Evolutionary conservation across 1,140 invertebrate species (phyloP), one percentile per base, ranked within the genome.

Genomic region (Holcopasites calliopsidis): DNA sequence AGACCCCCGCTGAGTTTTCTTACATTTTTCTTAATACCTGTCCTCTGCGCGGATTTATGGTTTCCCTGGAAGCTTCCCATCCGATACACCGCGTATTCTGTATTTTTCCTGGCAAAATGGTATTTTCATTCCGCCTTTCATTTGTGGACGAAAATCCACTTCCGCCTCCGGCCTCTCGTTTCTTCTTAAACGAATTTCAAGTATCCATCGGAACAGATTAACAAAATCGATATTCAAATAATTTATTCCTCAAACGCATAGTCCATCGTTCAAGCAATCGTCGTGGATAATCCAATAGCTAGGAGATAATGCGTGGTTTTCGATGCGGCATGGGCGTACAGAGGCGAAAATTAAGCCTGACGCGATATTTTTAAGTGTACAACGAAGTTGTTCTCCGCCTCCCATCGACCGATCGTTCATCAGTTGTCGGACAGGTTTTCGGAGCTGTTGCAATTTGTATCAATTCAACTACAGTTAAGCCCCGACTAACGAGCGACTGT

Each of bases 391-490:
- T 72, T 65, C 47, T 65, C 47, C 35, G 18, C 26, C 23, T 7
- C 18, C 60, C 16, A 44, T 26, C 31, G 33, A 13, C 42, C 44
- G 50, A 66, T 74, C 71, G 61, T 74, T 55, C 61, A 50, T 74
- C 71, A 74, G n/a, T 35, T 21, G 38, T 11, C 1, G 35, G 71
- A 74, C 71, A 74, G 71, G 71, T 54, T 74, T 74, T 74, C 71
- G 61, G 61, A 35, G 21, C 61, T 44, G 61, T 74, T 66, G 61
- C 55, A 74, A 74, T 74, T 74, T 65, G 71, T 74, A 74, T 74
- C 71, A 74, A 74, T 74, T 74, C 61, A 74, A 74, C 71, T 44
- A 74, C 71, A 64, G 71, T 74, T 74, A 66, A 74, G 61, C 50
- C 50, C 66, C 61, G 71, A 13, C 61, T 74, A 74, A 74, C 71